Evolutionary conservation across 2,797 vertebrate species (phyloP), one percentile per base, ranked within the genome.

Genomic region (Distichodus sexfasciatus): DNA sequence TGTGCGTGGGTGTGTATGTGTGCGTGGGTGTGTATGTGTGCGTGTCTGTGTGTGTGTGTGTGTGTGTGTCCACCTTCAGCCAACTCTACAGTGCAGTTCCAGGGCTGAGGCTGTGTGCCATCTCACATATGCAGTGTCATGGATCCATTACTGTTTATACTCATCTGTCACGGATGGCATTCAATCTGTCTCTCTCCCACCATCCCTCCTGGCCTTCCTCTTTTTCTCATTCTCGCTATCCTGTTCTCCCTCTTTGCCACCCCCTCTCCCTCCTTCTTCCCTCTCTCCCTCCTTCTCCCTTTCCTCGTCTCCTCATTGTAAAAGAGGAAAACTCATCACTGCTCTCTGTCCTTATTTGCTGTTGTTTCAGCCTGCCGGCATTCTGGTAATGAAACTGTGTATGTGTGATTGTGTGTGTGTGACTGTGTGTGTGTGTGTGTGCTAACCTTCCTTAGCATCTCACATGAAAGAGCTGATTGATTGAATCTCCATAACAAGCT

Each of bases 401-500:
- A 36, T 9, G 57, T 66, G 17, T 66, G 36, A 63, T 67, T 51
- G 66, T 67, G 38, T 59, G 58, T 26, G 29, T 12, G 4, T 21
- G 54, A 35, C 11, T 60, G 43, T 36, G 66, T 62, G 57, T 72
- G 15, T 35, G 31, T 29, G 54, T 47, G 54, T 69, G 17, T 24
- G 31, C 60, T 40, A 46, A 31, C 47, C 57, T 67, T 57, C 41
- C 68, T 60, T 48, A 33, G 41, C 29, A 23, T 60, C n/a, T 31
- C 10, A 21, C 59, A 58, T 66, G 54, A 40, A 74, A 66, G 62
- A 41, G 26, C 46, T 21, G 44, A 55, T 66, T 47, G 59, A 58
- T 60, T 77, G 78, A 83, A 86, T 77, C 79, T 84, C 64, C 76
- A 79, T 70, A 75, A 76, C 71, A 72, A 50, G 71, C 75, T 75